Conservation (phyloP, 2,113 vertebrate species). For the Brachypodius melanocephalos region DNA sequence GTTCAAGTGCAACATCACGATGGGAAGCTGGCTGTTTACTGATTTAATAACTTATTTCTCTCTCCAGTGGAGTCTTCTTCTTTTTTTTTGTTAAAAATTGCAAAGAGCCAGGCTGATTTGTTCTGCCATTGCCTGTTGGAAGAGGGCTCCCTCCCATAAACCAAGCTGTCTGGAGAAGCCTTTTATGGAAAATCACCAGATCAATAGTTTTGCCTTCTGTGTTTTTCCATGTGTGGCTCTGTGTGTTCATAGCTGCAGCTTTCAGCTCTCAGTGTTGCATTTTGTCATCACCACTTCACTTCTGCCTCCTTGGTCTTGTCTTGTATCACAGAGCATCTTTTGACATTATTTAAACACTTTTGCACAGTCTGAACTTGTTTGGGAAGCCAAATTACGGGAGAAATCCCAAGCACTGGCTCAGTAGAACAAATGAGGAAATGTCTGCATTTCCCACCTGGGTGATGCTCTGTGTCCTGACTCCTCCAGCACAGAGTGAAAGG, state of each 20-base stretch:
- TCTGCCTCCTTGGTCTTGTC: background rate
- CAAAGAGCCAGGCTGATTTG: background rate
- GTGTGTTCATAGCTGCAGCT: background rate
- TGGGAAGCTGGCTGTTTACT: background rate
- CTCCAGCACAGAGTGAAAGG: background rate
- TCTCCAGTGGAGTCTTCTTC: rapidly evolving
- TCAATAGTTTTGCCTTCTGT: background rate
- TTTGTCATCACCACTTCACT: background rate
- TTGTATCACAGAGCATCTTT: background rate
- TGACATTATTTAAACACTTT: rapidly evolving
- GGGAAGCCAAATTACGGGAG: background rate
- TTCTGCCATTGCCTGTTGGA: background rate
- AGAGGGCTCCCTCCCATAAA: background rate
- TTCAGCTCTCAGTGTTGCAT: background rate
- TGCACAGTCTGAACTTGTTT: background rate
- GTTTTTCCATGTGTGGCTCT: background rate
- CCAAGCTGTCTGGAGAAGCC: background rate
- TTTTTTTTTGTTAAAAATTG: background rate
- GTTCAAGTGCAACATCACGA: rapidly evolving
- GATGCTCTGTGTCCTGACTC: background rate
- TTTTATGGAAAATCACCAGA: background rate
- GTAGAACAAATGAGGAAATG: background rate
- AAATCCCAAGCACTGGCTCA: background rate
- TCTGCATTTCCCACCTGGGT: background rate
- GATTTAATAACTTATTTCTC: background rate